Conservation (phyloP, 2,797 vertebrate genomes). For the Buceros bicornis region DNA sequence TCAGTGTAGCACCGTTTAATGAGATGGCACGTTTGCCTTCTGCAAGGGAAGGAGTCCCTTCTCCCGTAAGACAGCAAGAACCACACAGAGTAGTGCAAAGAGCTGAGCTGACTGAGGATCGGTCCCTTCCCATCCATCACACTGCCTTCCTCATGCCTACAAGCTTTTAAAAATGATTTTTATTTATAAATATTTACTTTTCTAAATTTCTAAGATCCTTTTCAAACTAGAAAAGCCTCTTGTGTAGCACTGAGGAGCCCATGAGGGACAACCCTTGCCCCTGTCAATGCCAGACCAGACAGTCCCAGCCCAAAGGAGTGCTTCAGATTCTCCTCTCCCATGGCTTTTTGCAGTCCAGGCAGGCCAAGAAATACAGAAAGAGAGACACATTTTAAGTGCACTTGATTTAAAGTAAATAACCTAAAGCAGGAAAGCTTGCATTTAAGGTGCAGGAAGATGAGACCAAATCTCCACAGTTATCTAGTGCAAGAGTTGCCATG, state of each 20-base stretch:
- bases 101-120: background rate
- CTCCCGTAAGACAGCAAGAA: background rate
- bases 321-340: background rate
- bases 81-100: background rate
- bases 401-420: background rate
- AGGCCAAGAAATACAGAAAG: background rate
- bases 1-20: rapidly evolving
- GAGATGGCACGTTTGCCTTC: background rate
- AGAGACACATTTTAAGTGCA: background rate
- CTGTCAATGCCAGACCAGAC: background rate
- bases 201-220: background rate
- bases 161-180: background rate
- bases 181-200: no score
- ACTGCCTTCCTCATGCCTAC: background rate
- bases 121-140: background rate
- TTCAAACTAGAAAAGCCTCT: background rate
- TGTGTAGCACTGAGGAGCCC: background rate
- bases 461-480: background rate
- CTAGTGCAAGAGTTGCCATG: background rate
- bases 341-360: background rate
- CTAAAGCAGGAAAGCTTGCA: background rate
- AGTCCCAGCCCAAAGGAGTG: background rate
- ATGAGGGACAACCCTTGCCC: background rate
- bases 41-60: background rate
- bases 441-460: background rate